Base-by-base conservation (phyloP, 2,113 vertebrate species). In the Scolopax mira region DNA sequence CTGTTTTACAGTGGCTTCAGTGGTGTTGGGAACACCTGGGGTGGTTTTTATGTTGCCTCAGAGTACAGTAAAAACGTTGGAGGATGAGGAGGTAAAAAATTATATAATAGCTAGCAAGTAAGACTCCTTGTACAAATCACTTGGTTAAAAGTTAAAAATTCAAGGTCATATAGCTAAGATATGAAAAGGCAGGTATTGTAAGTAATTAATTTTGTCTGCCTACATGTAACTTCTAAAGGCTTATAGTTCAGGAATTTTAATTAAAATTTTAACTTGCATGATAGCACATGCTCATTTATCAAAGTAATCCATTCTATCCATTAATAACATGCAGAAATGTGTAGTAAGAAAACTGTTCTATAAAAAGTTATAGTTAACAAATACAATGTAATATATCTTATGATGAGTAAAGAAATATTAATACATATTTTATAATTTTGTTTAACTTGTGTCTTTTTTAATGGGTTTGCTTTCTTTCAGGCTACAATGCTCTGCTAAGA, bases 401-500 rank as follows among this genome's bases (percentile, higher is more conserved):
- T 17, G 28, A 41, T 39, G 51, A 23, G 4, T 69, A 23, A 61
- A 70, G 18, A 87, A 52, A 66, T 79, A 51, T 2, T 33, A 13
- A 27, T 69, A n/a, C 2, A 4, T 83, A 10, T 67, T 86, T 90
- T 62, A 49, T 57, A 41, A 9, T 70, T 21, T 35, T 78, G 7
- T 52, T 85, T 44, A 28, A 9, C 39, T 78, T 23, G 39, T 22
- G 12, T 16, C 44, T 74, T 48, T 79, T 62, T 65, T 25, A 6
- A 44, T 57, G 60, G 35, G 7, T 69, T 77, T 95, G 52, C 52
- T 97, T 72, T 90, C 67, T 92, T 97, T 66, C 96, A 99, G 99
- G 99, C 95, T 99, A 99, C 94, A 99, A 99, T 97, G 99, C 98
- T 90, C 98, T 99, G 84, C 98, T 99, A 89, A 98, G 99, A 94